A percentile compares a stretch with the other conserved stretches of the same genome.
phyloP scores from a whole-genome alignment of 2,113 vertebrate genomes.

The Ancistrus triradiatus region DNA sequence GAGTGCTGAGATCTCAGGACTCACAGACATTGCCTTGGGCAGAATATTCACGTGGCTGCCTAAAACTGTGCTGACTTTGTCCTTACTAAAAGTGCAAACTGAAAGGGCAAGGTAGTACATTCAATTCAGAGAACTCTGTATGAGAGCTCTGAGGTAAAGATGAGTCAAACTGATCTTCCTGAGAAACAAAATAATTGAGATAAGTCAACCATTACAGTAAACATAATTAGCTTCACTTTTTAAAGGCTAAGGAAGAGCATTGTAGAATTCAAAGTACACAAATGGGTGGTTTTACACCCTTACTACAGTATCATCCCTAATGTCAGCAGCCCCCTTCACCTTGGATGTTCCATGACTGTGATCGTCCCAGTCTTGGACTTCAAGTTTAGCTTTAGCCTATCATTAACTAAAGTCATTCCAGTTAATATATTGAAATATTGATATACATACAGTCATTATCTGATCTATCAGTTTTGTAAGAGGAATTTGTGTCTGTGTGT shows the following conservation, averaged over 20 bases:
- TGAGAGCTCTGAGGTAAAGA: constrained; percentile 23
- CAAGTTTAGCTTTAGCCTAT: constrained; percentile 66
- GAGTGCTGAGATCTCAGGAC: constrained; percentile 10
- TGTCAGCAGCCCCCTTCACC: too few relatives aligned
- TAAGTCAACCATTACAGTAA: constrained; percentile 3
- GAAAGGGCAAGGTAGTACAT: constrained; percentile 29
- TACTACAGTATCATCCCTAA: not conserved
- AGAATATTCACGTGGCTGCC: not conserved
- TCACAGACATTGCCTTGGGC: constrained; percentile 2
- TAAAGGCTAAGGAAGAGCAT: constrained; percentile 2
- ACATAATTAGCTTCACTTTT: constrained; percentile 21
- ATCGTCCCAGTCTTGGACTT: constrained; percentile 28
- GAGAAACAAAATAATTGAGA: not conserved
- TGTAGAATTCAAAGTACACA: constrained; percentile 5
- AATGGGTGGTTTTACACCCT: constrained; percentile 4
- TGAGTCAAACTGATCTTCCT: constrained; percentile 2
- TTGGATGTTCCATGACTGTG: not conserved
- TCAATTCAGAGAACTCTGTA: constrained; percentile 33
- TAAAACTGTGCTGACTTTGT: not conserved
- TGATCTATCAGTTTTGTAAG: not conserved
- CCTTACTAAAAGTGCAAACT: not conserved
- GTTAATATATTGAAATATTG: constrained; percentile 38
- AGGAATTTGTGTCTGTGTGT: too few relatives aligned
- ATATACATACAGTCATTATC: not conserved
- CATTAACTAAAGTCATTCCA: constrained; percentile 84